A percentile compares a stretch with the other conserved stretches of the same genome.
phyloP scores from a whole-genome alignment of 2,113 vertebrate genomes.

The Pterophyllum scalare region DNA sequence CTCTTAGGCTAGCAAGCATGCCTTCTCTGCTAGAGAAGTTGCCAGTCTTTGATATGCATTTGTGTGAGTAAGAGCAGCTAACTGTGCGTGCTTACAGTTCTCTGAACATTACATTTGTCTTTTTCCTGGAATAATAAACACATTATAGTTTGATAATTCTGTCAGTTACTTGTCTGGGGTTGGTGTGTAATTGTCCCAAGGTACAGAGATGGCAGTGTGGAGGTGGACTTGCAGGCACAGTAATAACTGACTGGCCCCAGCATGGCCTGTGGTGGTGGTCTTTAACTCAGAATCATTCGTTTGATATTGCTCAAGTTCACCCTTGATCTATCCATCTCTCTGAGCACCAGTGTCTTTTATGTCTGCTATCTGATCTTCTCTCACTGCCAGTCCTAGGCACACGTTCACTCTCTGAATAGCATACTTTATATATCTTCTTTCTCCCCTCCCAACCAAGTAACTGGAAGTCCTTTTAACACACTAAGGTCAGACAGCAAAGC shows the following conservation, averaged over 20 bases:
- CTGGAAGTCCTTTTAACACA: conserved; percentile 57
- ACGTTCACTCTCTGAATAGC: conserved; percentile 35
- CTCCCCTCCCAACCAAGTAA: conserved; percentile 48
- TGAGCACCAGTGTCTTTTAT: conserved; percentile 63
- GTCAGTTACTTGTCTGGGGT: conserved; percentile 12
- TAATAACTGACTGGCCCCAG: conserved; percentile 39
- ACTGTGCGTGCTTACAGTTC: background rate
- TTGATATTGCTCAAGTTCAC: conserved; percentile 58
- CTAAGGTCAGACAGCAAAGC: conserved; percentile 37
- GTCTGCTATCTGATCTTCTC: conserved; percentile 62
- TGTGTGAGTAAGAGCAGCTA: conserved; percentile 18
- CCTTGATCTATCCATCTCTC: conserved; percentile 62
- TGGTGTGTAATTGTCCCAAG: conserved; percentile 30
- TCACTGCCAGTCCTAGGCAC: conserved; percentile 20
- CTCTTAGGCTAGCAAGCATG: background rate
- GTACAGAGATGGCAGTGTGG: conserved; percentile 12
- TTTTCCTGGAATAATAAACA: conserved; percentile 2
- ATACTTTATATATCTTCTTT: conserved; percentile 37
- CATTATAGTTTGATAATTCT: background rate
- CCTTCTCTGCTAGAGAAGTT: background rate
- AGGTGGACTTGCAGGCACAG: conserved; percentile 50
- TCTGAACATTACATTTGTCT: background rate
- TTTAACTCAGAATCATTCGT: conserved; percentile 59
- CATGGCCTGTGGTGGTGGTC: conserved; percentile 54
- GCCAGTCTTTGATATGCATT: conserved; percentile 17